These are phyloP conservation scores for Papilio glaucus DNA, from an alignment of 1,140 invertebrate species.

Conservation along the genomic window DNA sequence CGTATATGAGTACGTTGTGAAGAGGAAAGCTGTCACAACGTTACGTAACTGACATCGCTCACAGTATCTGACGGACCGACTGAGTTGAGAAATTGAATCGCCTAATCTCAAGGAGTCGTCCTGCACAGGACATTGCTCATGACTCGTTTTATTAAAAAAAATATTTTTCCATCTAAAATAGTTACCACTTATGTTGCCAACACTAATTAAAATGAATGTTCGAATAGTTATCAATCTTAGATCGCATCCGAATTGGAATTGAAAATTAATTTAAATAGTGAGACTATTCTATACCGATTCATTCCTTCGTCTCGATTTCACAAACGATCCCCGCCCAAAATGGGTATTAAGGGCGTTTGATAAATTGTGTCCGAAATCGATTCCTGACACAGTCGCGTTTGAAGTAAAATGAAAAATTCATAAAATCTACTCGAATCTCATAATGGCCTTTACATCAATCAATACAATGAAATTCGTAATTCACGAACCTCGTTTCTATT, in stretches of 20 bases:
- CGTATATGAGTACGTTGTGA: not conserved
- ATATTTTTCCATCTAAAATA: too few species aligned
- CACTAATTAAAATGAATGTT: too few species aligned
- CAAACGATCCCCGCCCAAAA: slow-evolving; percentile 54
- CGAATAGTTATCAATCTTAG: not conserved
- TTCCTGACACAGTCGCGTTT: slow-evolving; percentile 66
- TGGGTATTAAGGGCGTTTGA: slow-evolving; percentile 70
- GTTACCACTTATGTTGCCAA: too few species aligned
- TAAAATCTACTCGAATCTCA: slow-evolving; percentile 70
- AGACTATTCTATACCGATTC: slow-evolving; percentile 51
- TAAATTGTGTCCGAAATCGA: slow-evolving; percentile 72
- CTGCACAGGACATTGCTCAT: slow-evolving; percentile 47
- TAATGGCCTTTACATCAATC: slow-evolving; percentile 76
- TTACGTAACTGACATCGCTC: slow-evolving; percentile 71
- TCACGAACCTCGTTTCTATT: slow-evolving; percentile 55
- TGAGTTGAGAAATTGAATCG: slow-evolving; percentile 80
- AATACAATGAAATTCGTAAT: slow-evolving; percentile 69
- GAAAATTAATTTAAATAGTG: slow-evolving; percentile 64
- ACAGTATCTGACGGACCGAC: slow-evolving; percentile 74
- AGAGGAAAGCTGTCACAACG: slow-evolving; percentile 56
- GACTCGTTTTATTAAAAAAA: slow-evolving; percentile 4
- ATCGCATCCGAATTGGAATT: not conserved
- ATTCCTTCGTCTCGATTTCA: slow-evolving; percentile 53
- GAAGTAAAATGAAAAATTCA: slow-evolving; percentile 74
- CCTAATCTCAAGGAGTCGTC: slow-evolving; percentile 63